Base-by-base conservation (phyloP, 2,113 vertebrate genomes). In the Pseudopipra pipra region DNA sequence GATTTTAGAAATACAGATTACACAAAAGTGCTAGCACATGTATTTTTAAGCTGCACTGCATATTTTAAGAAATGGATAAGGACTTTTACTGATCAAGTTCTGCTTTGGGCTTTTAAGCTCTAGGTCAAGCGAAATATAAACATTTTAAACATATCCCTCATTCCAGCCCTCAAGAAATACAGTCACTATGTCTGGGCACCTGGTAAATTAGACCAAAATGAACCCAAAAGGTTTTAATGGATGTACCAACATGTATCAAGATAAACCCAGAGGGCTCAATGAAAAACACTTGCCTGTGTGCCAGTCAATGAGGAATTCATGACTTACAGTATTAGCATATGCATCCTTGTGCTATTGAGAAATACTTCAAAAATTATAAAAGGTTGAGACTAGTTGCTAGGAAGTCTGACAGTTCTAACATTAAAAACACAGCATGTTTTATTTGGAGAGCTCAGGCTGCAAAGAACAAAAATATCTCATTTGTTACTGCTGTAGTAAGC, bases 311-410 rank as follows among this genome's bases (percentile, higher is more conserved):
- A 31, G 12, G 49, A 95, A 90, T 87, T 89, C 23, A 85, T 73
- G 66, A 83, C 47, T 72, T 96, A 71, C 28, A 83, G 82, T 89
- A 95, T 92, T 71, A 91, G 83, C 23, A 62, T 41, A 89, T 1
- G 4, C 11, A 46, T 79, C 81, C 68, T 95, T 84, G 90, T 37
- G 67, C 79, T 97, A 93, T 76, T 89, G 39, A 95, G 75, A 95
- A 96, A 97, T 74, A 85, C 35, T 85, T 90, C 31, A 84, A 65
- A 95, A 93, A 94, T 71, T 92, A 89, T 85, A 87, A 88, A 86
- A 95, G 77, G 31, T 41, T 81, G 28, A 78, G 54, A 88, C 75
- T 52, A 74, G 77, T 86, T 95, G 79, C 81, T 90, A 91, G 73
- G 74, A 94, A 89, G 77, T 65, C 65, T 62, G 87, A 86, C n/a